Evolutionary conservation across 2,797 vertebrate species (phyloP), one percentile per base, ranked within the genome.

Genomic region (Crocodylus rhombifer): DNA sequence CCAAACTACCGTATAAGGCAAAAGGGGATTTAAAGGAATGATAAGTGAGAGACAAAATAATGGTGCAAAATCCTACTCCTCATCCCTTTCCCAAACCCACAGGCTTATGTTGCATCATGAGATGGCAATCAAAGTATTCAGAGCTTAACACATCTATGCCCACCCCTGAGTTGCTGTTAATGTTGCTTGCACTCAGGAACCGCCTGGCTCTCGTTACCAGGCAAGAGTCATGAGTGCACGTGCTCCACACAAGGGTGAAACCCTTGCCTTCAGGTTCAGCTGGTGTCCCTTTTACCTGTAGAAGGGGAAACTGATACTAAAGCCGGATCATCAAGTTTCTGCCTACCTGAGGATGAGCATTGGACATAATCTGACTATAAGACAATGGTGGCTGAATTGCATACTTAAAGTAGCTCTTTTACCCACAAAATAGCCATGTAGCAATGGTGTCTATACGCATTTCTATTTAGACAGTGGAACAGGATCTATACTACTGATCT

Each of bases 221-320:
- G 20, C 0, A 0, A 7, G 26, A 55, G 14, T 36, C 61, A 0
- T 2, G 1, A 61, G 25, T 11, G 14, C 1, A 0, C 28, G 1
- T 3, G 7, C 1, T 12, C 42, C 18, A 75, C 42, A 12, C 30
- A 3, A 28, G 7, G 5, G n/a, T 26, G 30, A 76, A 63, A 8
- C 57, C 73, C 2, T 33, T n/a, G 15, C 63, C 77, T 33, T 20
- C 63, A 33, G n/a, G 42, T 13, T 16, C 4, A 18, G 42, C 12
- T 25, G 18, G 2, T 5, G 3, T 73, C 60, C 74, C 14, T 11
- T 25, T 26, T 30, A 63, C 14, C 9, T 28, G n/a, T 2, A 4
- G 26, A 51, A 51, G 42, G 58, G 73, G 33, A 74, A 60, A 23
- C 21, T 1, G 11, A 23, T 71, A 26, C 20, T 12, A 55, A 78